Conservation (phyloP, 2,113 vertebrate species). For the Phodopus roborovskii region DNA sequence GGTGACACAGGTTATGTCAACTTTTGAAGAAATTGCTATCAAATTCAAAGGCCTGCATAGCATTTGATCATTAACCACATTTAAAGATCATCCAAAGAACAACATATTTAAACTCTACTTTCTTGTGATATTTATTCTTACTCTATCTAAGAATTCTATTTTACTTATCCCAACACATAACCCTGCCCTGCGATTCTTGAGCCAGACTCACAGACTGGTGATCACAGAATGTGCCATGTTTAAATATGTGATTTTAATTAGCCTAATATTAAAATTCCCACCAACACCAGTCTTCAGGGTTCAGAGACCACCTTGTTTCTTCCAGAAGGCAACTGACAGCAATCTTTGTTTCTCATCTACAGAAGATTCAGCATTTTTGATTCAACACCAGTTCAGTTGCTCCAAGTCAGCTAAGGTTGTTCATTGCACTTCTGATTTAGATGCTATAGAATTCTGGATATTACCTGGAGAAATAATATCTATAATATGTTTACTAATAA, state of each 20-base stretch:
- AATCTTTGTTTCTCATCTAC: not conserved
- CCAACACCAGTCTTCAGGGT: not conserved
- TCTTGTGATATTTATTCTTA: not conserved
- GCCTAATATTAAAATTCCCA: not conserved
- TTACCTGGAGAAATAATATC: not conserved
- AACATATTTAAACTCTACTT: constrained; percentile 1
- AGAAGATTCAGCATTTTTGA: not conserved
- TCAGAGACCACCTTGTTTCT: not conserved
- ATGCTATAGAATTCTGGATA: not conserved
- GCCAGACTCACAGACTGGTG: not conserved
- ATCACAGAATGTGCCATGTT: not conserved
- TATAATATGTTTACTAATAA: not conserved
- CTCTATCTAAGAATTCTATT: not conserved
- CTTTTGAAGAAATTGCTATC: not conserved
- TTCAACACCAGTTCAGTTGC: not conserved
- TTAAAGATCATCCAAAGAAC: not conserved
- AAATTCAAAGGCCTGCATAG: not conserved
- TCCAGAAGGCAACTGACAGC: not conserved
- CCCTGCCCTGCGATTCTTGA: not conserved
- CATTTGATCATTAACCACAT: not conserved
- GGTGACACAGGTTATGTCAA: not conserved
- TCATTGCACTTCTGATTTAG: not conserved
- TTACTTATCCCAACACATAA: not conserved
- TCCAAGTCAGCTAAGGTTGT: not conserved
- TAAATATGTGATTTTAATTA: not conserved